These are phyloP conservation scores for Penaeus indicus DNA, from an alignment of 1,140 invertebrate species.

Conservation along the genomic window DNA sequence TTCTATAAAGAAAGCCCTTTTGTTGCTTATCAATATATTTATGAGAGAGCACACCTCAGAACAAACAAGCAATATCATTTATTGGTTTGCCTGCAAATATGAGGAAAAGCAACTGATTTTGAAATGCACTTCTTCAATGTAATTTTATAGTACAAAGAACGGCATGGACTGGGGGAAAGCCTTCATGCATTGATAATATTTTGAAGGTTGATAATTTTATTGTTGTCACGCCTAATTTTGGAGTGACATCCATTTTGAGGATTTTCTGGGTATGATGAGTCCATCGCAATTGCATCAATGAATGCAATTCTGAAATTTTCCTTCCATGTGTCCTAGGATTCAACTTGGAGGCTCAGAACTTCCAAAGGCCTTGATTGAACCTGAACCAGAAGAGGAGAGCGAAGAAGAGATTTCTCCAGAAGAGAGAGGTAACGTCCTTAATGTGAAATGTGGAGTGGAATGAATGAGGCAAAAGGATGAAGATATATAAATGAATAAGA, in stretches of 20 bases:
- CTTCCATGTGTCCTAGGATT: slow-evolving; percentile 67
- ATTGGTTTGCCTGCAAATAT: too few species aligned
- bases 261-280: neutral
- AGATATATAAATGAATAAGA: too few species aligned
- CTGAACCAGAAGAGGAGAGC: slow-evolving; percentile 74
- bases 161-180: too few species aligned
- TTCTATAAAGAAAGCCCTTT: too few species aligned
- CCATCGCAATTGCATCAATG: neutral
- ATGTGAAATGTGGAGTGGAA: neutral
- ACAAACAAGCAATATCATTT: too few species aligned
- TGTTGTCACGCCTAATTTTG: neutral
- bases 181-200: neutral
- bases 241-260: neutral
- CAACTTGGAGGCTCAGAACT: slow-evolving; percentile 75
- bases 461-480: too few species aligned
- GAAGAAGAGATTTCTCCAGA: slow-evolving; percentile 75
- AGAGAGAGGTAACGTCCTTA: slow-evolving; percentile 73
- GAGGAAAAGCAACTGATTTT: too few species aligned
- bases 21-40: too few species aligned
- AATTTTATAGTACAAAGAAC: neutral
- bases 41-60: too few species aligned
- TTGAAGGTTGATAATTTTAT: neutral
- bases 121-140: neutral
- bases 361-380: slow-evolving; percentile 76
- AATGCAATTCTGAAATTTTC: neutral